These are phyloP conservation scores for Papilio polyxenes DNA, from an alignment of 1,140 invertebrate genomes.

Conservation along the genomic window DNA sequence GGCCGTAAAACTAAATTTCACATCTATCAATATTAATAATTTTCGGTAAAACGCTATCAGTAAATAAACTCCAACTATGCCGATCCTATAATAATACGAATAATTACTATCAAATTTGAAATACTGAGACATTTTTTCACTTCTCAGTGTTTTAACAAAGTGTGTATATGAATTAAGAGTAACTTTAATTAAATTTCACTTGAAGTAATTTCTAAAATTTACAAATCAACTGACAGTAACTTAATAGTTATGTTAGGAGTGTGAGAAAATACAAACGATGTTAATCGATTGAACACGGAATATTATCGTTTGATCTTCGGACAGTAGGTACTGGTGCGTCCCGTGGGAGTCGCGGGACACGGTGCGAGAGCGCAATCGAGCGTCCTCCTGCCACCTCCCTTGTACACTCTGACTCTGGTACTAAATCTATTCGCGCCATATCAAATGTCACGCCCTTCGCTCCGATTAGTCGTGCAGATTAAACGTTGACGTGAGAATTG, in stretches of 20 bases:
- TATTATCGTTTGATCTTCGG: conserved; percentile 49
- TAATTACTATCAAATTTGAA: conserved; percentile 36
- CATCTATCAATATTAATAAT: neutral
- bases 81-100: too few species aligned
- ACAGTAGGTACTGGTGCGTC: conserved; percentile 39
- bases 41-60: neutral
- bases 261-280: conserved; percentile 53
- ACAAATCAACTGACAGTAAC: neutral
- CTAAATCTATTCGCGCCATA: conserved; percentile 58
- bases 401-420: conserved; percentile 50
- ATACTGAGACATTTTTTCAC: neutral
- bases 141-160: too few species aligned
- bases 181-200: too few species aligned
- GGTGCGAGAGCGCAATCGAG: conserved; percentile 58
- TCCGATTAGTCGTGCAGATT: conserved; percentile 47
- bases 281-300: conserved; percentile 54
- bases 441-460: conserved; percentile 71
- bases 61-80: too few species aligned
- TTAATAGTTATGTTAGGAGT: conserved; percentile 27
- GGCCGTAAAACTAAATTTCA: neutral
- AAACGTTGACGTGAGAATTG: conserved; percentile 44
- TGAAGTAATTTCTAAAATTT: too few species aligned
- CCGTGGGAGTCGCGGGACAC: conserved; percentile 66
- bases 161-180: too few species aligned
- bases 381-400: conserved; percentile 60